Evolutionary conservation across 2,797 vertebrate genomes (phyloP), one percentile per base, ranked within the genome.

Genomic region (Rhabdophis nuchalis): DNA sequence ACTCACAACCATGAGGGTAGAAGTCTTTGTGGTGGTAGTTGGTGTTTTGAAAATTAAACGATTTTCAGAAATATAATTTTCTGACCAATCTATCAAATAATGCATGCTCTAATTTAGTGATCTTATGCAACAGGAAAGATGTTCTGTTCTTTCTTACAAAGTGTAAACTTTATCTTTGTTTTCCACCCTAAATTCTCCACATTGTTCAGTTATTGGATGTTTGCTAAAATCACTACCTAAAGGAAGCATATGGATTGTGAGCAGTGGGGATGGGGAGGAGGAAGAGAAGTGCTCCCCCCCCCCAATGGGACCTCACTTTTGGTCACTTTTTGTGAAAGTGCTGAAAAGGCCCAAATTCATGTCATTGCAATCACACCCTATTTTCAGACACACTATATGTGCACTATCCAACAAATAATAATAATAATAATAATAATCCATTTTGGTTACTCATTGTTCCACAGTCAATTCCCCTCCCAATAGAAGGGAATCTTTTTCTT

Each of bases 191-290:
- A 57, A n/a, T 61, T 57, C 29, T 60, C 52, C 82, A 46, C 29
- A 52, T 46, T 29, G 85, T 46, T 60, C 61, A 87, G 46, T 5
- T 87, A 60, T 92, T 87, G 85, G 54, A 90, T 82, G 23, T 86
- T 92, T 90, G 46, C 18, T 72, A 50, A 86, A 87, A 90, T 68
- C 10, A 90, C 54, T 56, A 77, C 27, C 46, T 90, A 11, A 6
- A 87, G 89, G 92, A 93, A 93, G 92, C 89, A 60, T 90, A 85
- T 90, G 82, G 88, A 90, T 87, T 29, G 46, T 58, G 53, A 87
- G 29, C n/a, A 72, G 25, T 54, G 72, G 91, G 46, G 46, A 5
- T 4, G 46, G 18, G 53, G 5, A 57, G 87, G 11, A 8, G 52
- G 11, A 54, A 72, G 86, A 90, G 56, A 53, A 18, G 89, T 18